Conservation (phyloP, 2,888 invertebrate genomes). For the Arctia plantaginis region DNA sequence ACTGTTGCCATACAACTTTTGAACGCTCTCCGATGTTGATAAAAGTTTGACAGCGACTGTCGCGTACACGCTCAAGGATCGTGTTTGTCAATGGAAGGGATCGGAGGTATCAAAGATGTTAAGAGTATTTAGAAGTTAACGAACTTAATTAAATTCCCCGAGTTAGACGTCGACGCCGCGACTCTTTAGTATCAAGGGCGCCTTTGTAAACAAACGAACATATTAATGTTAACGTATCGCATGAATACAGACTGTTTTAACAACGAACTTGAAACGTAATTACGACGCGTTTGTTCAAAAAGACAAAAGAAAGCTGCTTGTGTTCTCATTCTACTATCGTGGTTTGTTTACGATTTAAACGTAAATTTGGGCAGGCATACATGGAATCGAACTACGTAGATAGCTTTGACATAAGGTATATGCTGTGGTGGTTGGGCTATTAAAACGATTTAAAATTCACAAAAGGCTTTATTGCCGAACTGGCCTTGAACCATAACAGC, state of each 20-base stretch:
- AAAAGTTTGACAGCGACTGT: constrained; percentile 83
- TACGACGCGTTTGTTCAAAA: constrained; percentile 67
- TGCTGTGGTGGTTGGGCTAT: constrained; percentile 65
- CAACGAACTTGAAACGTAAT: constrained; percentile 76
- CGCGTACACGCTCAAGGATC: constrained; percentile 73
- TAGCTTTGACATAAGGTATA: constrained; percentile 70
- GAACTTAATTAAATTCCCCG: constrained; percentile 85
- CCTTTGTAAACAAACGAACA: constrained; percentile 81
- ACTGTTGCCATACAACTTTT: constrained; percentile 79
- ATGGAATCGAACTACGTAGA: constrained; percentile 70
- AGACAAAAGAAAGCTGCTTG: constrained; percentile 59
- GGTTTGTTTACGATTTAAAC: constrained; percentile 18
- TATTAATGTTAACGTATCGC: constrained; percentile 83
- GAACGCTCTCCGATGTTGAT: constrained; percentile 70
- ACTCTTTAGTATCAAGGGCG: constrained; percentile 82
- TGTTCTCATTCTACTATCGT: constrained; percentile 38
- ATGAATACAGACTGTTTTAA: constrained; percentile 73
- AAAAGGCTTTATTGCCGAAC: constrained; percentile 76
- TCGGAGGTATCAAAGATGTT: constrained; percentile 84
- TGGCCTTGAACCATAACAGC: constrained; percentile 70
- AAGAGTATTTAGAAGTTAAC: constrained; percentile 86
- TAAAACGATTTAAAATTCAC: constrained; percentile 86
- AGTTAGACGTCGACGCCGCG: constrained; percentile 79
- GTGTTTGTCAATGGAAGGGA: constrained; percentile 81
- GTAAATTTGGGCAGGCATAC: constrained; percentile 43